Percentiles rank a stretch among this genome's conserved stretches.
These are phyloP conservation scores for Sarcophaga carnaria DNA, from an alignment of 2,888 invertebrate species.

Conservation along the genomic window DNA sequence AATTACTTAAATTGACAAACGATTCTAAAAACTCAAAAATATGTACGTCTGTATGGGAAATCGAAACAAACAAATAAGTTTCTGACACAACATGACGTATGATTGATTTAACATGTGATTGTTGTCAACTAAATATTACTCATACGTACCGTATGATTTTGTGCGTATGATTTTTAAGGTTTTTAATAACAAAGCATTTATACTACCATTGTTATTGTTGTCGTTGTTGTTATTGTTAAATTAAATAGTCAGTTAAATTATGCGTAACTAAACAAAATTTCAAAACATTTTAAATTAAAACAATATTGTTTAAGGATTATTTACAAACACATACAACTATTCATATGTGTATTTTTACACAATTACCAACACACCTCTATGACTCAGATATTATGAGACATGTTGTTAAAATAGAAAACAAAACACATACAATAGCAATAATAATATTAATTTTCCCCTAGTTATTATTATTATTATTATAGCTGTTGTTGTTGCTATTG, in stretches of 20 bases:
- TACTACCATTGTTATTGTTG: neutral
- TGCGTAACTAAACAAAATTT: constrained; percentile 29
- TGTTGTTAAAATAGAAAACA: neutral
- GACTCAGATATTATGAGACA: neutral
- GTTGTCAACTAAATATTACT: constrained; percentile 17
- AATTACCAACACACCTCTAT: neutral
- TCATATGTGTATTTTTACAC: neutral
- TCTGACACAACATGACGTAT: constrained; percentile 10
- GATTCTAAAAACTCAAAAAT: neutral
- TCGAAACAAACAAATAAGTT: neutral
- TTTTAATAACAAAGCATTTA: neutral
- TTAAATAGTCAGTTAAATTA: neutral
- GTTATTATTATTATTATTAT: too few relatives aligned
- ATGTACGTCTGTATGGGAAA: too few relatives aligned
- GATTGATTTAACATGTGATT: constrained; percentile 4
- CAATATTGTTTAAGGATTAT: constrained; percentile 27
- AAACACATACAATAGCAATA: neutral
- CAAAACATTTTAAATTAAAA: constrained; percentile 30
- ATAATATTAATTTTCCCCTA: neutral
- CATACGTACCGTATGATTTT: neutral
- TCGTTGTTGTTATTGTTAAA: neutral
- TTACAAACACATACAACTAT: neutral
- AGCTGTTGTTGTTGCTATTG: too few relatives aligned
- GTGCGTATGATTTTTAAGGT: neutral
- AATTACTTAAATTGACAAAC: neutral